Conservation (phyloP, 2,797 vertebrate genomes). For the Brachyrhaphis roseni region DNA sequence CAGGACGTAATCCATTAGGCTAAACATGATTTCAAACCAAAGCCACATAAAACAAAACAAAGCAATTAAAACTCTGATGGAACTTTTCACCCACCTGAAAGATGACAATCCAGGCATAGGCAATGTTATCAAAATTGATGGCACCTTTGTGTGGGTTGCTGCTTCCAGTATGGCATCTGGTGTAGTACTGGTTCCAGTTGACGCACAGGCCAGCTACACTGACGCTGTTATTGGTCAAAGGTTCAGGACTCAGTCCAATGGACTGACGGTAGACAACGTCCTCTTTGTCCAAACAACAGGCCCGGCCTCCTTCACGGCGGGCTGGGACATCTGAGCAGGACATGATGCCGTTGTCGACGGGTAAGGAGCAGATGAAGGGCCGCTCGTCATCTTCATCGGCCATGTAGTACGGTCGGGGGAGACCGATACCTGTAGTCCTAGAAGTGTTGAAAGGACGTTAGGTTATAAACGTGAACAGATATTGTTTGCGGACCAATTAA, state of each 20-base stretch:
- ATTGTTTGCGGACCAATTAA: neutral
- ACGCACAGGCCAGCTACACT: constrained; percentile 86
- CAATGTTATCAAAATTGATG: constrained; percentile 99
- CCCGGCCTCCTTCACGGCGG: constrained; percentile 86
- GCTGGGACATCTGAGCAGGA: constrained; percentile 91
- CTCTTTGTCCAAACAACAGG: constrained; percentile 93
- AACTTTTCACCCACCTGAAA: constrained; percentile 86
- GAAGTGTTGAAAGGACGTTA: neutral
- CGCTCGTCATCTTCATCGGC: constrained; percentile 93
- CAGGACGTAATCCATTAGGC: neutral
- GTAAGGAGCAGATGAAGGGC: constrained; percentile 97
- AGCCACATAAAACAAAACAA: neutral
- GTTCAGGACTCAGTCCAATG: constrained; percentile 80
- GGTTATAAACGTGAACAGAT: neutral
- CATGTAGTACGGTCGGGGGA: constrained; percentile 92
- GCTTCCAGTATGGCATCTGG: constrained; percentile 88
- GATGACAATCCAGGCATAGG: constrained; percentile 98
- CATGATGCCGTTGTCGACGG: constrained; percentile 97
- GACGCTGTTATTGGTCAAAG: constrained; percentile 85
- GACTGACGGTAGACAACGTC: constrained; percentile 88
- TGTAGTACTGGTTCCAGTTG: constrained; percentile 98
- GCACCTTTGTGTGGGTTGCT: constrained; percentile 96
- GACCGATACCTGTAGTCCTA: constrained; percentile 87
- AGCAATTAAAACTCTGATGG: fast-evolving
- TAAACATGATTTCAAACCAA: neutral